Conservation (phyloP, 2,797 vertebrate genomes). For the Taenioides sp. region DNA sequence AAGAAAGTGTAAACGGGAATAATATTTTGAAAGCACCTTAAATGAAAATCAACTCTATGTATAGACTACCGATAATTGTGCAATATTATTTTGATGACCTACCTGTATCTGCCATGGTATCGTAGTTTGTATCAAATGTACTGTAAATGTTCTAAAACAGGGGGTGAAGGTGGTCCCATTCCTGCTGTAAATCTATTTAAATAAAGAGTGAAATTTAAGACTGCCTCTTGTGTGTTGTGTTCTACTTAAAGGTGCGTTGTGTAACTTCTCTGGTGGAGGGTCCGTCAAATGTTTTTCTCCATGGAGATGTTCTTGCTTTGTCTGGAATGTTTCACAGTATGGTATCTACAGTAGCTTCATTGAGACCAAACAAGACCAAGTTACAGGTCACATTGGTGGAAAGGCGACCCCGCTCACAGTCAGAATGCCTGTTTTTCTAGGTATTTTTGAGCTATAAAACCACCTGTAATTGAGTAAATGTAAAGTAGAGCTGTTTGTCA, state of each 20-base stretch:
- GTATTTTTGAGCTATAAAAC: no score
- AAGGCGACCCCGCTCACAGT: no score
- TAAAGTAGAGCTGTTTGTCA: no score
- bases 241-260: not conserved
- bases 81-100: not conserved
- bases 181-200: constrained; percentile 18
- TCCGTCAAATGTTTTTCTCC: no score
- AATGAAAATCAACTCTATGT: constrained; percentile 15
- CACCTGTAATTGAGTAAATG: no score
- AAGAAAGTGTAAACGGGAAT: constrained; percentile 21
- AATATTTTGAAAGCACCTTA: constrained; percentile 9
- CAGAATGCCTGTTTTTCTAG: no score
- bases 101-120: not conserved
- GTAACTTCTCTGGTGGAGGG: no score
- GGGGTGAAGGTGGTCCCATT: not conserved
- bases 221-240: constrained; percentile 1
- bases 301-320: no score
- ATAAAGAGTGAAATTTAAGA: constrained; percentile 38
- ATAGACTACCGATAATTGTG: not conserved
- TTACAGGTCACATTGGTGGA: no score
- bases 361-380: no score
- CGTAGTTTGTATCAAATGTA: constrained; percentile 7
- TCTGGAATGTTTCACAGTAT: no score
- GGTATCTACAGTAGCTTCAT: no score
- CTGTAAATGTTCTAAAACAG: not conserved